A percentile compares a stretch with the other conserved stretches of the same genome.
Conservation (phyloP, 2,888 invertebrate genomes). For the Crematogaster levior region DNA sequence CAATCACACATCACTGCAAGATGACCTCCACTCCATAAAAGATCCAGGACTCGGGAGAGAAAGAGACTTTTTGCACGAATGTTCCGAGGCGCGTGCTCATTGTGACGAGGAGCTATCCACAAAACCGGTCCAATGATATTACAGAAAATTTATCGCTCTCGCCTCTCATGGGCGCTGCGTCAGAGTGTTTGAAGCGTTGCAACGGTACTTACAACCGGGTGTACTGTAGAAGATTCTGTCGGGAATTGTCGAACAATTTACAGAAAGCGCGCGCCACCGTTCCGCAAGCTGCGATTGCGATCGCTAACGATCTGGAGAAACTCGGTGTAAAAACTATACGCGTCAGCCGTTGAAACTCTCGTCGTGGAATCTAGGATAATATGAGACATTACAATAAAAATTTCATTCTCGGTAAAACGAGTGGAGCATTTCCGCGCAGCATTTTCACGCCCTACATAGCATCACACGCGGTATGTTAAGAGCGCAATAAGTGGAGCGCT, state of each 20-base stretch:
- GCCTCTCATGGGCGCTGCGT: constrained; percentile 42
- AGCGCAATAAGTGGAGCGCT: neutral
- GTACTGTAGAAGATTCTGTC: neutral
- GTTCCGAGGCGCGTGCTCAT: constrained; percentile 36
- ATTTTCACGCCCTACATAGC: constrained; percentile 6
- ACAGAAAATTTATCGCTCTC: constrained; percentile 59
- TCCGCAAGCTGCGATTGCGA: neutral
- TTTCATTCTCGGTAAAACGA: constrained; percentile 20
- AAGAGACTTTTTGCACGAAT: constrained; percentile 37
- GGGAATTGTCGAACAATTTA: neutral
- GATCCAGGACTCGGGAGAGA: neutral
- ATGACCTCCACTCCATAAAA: neutral
- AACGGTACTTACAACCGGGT: constrained; percentile 25
- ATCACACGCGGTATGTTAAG: neutral
- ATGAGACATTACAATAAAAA: constrained; percentile 15
- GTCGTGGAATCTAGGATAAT: constrained; percentile 27
- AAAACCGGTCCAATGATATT: constrained; percentile 66
- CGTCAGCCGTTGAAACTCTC: neutral
- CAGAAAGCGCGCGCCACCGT: constrained; percentile 11
- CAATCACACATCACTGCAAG: neutral
- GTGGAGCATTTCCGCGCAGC: neutral
- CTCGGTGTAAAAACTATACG: neutral
- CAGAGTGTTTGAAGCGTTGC: constrained; percentile 31
- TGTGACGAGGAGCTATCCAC: constrained; percentile 58
- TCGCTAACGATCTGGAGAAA: constrained; percentile 18